Conservation (phyloP, 2,797 vertebrate species). For the Loris lydekkerianus region DNA sequence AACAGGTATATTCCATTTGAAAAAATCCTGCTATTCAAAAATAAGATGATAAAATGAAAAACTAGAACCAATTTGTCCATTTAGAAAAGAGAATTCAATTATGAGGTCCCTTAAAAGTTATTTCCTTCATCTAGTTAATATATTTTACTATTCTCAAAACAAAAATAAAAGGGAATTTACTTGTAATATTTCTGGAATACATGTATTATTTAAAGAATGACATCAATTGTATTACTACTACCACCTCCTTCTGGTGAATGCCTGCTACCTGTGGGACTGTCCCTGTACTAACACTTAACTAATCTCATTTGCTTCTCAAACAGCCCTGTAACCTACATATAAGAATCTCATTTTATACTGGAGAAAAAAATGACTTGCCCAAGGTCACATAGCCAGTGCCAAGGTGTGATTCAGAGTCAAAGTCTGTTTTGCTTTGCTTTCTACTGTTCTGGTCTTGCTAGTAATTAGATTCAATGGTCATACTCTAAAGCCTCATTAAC, state of each 20-base stretch:
- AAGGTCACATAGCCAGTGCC: not conserved
- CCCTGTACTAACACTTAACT: not conserved
- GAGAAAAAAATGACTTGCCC: constrained; percentile 44
- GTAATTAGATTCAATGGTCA: not conserved
- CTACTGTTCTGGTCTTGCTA: not conserved
- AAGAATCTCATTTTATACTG: not conserved
- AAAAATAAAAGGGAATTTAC: not conserved
- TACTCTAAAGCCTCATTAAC: not conserved
- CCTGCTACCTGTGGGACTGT: not conserved
- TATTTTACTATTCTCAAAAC: constrained; percentile 10
- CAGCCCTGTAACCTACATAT: not conserved
- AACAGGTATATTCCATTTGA: not conserved
- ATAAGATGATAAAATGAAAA: not conserved
- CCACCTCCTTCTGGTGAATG: not conserved
- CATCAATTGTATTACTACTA: not conserved
- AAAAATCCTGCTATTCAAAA: constrained; percentile 60
- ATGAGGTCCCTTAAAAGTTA: not conserved
- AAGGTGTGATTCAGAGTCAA: not conserved
- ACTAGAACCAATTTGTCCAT: not conserved
- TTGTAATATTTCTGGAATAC: not conserved
- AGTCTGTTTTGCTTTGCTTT: not conserved
- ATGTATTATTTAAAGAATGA: not conserved
- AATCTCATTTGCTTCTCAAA: constrained; percentile 32
- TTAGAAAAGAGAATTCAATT: constrained; percentile 37
- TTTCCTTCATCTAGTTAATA: not conserved